Base-by-base conservation (phyloP, 2,888 invertebrate genomes). In the Diplolepis rosae region DNA sequence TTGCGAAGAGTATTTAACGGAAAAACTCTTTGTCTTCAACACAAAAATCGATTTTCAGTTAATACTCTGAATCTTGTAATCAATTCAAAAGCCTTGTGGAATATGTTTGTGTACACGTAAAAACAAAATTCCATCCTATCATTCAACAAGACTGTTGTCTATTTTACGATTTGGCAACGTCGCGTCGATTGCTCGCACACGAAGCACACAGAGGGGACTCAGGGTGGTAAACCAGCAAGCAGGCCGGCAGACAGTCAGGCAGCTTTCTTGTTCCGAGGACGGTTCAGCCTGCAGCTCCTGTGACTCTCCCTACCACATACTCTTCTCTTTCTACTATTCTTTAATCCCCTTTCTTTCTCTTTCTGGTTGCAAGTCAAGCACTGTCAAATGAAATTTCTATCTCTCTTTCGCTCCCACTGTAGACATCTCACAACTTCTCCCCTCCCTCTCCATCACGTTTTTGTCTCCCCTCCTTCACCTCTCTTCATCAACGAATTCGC, bases 251-350 rank as follows among this genome's bases (percentile, higher is more conserved):
- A 54, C 32, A 56, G 22, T 78, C 79, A 79, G 80, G 77, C 82
- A 79, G 83, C 83, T 84, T 83, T 81, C 81, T 82, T 81, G 82
- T 82, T 81, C 83, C 83, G 84, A 83, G 80, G 81, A n/a, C n/a
- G n/a, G n/a, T n/a, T n/a, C 82, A 80, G 68, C 74, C 73, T 54
- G 75, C 27, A 50, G 65, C 77, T 75, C 77, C 78, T 77, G 77
- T 79, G 76, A 77, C 71, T 71, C 69, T 76, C 66, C 66, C 52
- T 66, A 70, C 67, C 65, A 61, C 56, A 30, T 39, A n/a, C n/a
- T 71, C 70, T 66, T 66, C 70, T 71, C 73, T 66, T 69, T 61
- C 75, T 56, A 67, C 51, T 30, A 67, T 65, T 65, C 56, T 66
- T 35, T 70, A 67, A 61, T 68, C 54, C 72, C 61, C 72, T 61